A percentile compares a stretch with the other conserved stretches of the same genome.
Evolutionary conservation across 2,113 vertebrate genomes (phyloP).

Genomic region (Edolisoma coerulescens): DNA sequence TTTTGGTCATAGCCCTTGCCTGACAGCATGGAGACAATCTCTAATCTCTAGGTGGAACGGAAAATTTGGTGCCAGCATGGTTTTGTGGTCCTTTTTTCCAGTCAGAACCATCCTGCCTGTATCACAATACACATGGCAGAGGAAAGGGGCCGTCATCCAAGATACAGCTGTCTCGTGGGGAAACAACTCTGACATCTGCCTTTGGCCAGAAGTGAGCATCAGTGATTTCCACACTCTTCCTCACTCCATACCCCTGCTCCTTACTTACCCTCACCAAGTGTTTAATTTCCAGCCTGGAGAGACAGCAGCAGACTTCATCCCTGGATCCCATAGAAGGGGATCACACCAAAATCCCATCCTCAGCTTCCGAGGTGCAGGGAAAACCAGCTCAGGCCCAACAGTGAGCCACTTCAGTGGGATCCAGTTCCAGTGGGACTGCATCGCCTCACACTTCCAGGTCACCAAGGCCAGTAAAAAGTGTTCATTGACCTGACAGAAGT

Average conservation of each 20-base stretch:
- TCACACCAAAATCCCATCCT: neutral
- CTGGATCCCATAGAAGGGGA: neutral
- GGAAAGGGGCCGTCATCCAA: neutral
- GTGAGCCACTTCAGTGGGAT: conserved; percentile 42
- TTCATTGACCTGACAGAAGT: neutral
- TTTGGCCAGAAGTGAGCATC: neutral
- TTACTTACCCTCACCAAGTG: neutral
- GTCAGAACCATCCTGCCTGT: neutral
- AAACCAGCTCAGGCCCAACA: conserved; percentile 29
- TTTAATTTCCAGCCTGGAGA: neutral
- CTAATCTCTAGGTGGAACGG: neutral
- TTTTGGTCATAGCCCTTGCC: neutral
- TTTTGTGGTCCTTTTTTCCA: neutral
- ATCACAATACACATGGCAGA: neutral
- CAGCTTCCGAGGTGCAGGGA: neutral
- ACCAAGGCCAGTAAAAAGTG: neutral
- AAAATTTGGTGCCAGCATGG: neutral
- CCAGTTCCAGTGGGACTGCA: neutral
- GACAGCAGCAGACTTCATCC: neutral
- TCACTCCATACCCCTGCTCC: neutral
- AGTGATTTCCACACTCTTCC: neutral
- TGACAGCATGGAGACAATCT: neutral
- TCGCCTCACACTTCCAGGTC: neutral
- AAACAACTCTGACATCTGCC: neutral
- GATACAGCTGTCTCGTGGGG: neutral